Evolutionary conservation across 2,113 vertebrate species (phyloP), one percentile per base, ranked within the genome.

Genomic region (Calidris pygmaea): DNA sequence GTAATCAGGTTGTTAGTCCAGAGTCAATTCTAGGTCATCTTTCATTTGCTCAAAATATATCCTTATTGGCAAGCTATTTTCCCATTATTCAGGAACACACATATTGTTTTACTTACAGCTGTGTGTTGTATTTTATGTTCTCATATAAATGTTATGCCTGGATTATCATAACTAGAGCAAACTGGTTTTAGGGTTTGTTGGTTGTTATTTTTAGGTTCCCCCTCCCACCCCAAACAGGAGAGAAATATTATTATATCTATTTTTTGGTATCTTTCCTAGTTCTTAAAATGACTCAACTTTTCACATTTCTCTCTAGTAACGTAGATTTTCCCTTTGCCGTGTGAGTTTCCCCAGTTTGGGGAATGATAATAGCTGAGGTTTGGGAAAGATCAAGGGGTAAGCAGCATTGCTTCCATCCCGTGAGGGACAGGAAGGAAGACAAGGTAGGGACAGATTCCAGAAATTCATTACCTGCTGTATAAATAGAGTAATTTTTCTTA

Each of bases 21-120:
- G 98, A 99, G 99, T 99, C 99, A 98, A 96, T 94, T 98, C 97
- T 96, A 98, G 99, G 99, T 99, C 98, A 98, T 97, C 97, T 98
- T 98, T 99, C 98, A 98, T 98, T 98, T 97, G 96, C 97, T 97
- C 97, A 97, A 97, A 98, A 98, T 97, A 97, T 90, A 97, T 98
- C 90, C 97, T 97, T 97, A 95, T 97, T 98, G 97, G 98, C 97
- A 98, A 97, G 96, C 90, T 97, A 94, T 98, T 97, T 98, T 96
- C 96, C 96, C 96, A 78, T 97, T 98, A 97, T 98, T 98, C 97
- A 92, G 94, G 97, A 98, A 97, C 97, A 98, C 97, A 98, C 98
- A 98, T 98, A 97, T 98, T 98, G 98, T 98, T 99, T 98, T 98
- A 98, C 98, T 98, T 98, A 98, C 92, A 98, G 97, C 95, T 95